Evolutionary conservation across 1,140 invertebrate species (phyloP), one percentile per base, ranked within the genome.

Genomic region (Aphaenogaster rudis): DNA sequence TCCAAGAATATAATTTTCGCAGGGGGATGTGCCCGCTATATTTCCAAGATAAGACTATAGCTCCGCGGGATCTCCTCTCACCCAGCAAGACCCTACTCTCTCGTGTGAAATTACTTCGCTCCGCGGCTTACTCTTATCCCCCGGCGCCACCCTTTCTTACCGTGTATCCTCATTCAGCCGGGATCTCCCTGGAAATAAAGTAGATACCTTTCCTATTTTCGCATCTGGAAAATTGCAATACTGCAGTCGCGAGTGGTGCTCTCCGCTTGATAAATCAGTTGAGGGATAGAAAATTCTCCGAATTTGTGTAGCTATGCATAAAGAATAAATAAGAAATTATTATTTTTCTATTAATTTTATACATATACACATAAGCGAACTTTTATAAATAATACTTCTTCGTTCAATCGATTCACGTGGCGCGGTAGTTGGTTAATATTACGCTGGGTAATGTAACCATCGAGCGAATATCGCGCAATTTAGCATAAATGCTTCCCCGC

Each of bases 81-180:
- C 88, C 76, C 77, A 42, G 81, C 67, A 88, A 90, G 86, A 92
- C 92, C 92, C 92, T 92, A 86, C 88, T 93, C 92, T 93, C 93
- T 90, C 94, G 94, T 94, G 94, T 94, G 94, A 95, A 95, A 95
- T 95, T 95, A 95, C 94, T 95, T 95, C 91, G 95, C 94, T 94
- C 88, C 93, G 94, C 93, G 95, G 94, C 94, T 95, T 95, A 95
- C 94, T 93, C 92, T 91, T 93, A 93, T 93, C 92, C 94, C 93
- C 92, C 93, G 81, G 66, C 85, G 86, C 88, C 90, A 86, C 91
- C 90, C 91, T 91, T 93, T 93, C 91, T 59, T 88, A 89, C 90
- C 93, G 94, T 94, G 93, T 95, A 95, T 95, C 94, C 94, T 94
- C 93, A 93, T 95, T 95, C 94, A 89, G 92, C 81, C 82, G 90